phyloP scores from a whole-genome alignment of 2,888 invertebrate genomes.

The Erebia aethiops region DNA sequence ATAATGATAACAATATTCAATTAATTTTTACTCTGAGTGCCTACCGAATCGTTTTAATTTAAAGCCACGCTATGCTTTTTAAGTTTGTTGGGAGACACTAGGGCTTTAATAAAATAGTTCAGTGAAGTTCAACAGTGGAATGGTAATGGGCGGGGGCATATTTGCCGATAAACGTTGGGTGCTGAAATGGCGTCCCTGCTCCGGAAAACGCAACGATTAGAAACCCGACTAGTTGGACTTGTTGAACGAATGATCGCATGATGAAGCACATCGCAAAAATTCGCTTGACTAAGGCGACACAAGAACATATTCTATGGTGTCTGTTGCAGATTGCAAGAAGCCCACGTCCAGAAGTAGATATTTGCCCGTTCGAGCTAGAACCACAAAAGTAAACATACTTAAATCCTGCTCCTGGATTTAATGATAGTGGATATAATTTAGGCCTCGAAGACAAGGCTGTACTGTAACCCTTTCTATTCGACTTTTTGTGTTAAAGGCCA shows the following conservation, averaged over 20 bases:
- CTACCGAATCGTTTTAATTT: background rate
- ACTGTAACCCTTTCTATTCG: slow-evolving; percentile 14
- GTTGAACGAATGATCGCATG: too few relatives aligned
- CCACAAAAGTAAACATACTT: too few relatives aligned
- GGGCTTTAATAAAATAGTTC: too few relatives aligned
- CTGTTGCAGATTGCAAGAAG: too few relatives aligned
- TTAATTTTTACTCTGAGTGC: background rate
- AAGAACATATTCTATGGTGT: too few relatives aligned
- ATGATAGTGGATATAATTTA: slow-evolving; percentile 3
- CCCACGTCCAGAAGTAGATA: too few relatives aligned
- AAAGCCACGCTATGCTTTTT: background rate
- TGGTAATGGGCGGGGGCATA: background rate
- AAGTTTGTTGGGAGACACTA: too few relatives aligned
- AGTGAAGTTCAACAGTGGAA: background rate
- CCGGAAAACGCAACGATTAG: too few relatives aligned
- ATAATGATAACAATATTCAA: slow-evolving; percentile 14
- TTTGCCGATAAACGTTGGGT: too few relatives aligned
- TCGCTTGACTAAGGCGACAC: background rate
- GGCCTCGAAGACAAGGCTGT: slow-evolving; percentile 1
- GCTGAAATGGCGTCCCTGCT: too few relatives aligned
- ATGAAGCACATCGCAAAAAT: background rate
- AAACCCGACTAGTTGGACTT: too few relatives aligned
- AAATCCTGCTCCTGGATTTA: background rate
- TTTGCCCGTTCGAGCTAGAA: too few relatives aligned
- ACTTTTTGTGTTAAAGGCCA: background rate